Base-by-base conservation (phyloP, 2,888 invertebrate species). In the Chydorus sphaericus region DNA sequence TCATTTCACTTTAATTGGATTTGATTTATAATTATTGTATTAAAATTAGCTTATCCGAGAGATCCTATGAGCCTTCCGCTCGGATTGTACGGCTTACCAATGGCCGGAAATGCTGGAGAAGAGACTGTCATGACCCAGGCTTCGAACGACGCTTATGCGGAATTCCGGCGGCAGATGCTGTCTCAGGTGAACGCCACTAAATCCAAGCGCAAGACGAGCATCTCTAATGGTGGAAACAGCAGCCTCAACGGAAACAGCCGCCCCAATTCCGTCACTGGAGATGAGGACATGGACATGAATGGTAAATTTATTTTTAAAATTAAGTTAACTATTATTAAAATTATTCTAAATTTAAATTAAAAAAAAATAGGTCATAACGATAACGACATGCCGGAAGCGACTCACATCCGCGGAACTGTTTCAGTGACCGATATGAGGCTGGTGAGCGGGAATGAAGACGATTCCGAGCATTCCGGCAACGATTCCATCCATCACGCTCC, bases 141-240 rank as follows among this genome's bases (percentile, higher is more conserved):
- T 44, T 76, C 78, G 1, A 76, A 77, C 38, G 82, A 83, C 54
- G 79, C 81, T 4, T 89, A 83, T 63, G 74, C 77, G 3, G 79
- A 79, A 33, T 89, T 85, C 62, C 76, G 87, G 38, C 74, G 79
- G 54, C 76, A 77, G 57, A 80, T 83, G 65, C 65, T 87, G 16
- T 73, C 79, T 23, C 80, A 80, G 44, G 81, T 85, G 60, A 77
- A 77, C 30, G 75, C 73, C 61, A 75, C 76, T 14, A 82, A 79
- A 51, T 55, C 59, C 7, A 60, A 63, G 44, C 59, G 64, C 5
- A 56, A 59, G 26, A 57, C 58, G 18, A 52, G 16, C 52, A 50
- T 20, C 30, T 28, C 23, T 20, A 52, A 36, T 23, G 39, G 39
- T 7, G 20, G 39, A 16, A 39, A 39, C 39, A 16, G 6, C 8